Evolutionary conservation across 2,797 vertebrate species (phyloP), one percentile per base, ranked within the genome.

Genomic region (Tragelaphus oryx): DNA sequence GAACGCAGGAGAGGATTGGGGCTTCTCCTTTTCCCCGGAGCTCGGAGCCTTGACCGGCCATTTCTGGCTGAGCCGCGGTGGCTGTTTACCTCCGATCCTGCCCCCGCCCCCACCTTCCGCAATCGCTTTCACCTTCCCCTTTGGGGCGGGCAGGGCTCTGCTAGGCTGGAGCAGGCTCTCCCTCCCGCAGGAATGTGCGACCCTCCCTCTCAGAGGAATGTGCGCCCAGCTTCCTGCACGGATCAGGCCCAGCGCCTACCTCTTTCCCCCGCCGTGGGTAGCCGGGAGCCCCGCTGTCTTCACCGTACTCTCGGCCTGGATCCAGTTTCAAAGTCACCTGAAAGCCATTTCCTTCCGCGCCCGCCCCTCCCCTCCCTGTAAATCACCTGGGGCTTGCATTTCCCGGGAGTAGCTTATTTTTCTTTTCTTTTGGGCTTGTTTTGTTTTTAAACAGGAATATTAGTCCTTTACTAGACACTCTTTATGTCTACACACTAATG

Each of bases 291-390:
- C 8, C 4, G 50, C 14, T 1, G 76, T 37, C 76, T 78, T 75
- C 65, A 54, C 96, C 60, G 9, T 30, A 81, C 82, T 59, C 78
- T 96, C 78, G 0, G 7, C 65, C 30, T 2, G 80, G 88, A 97
- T 97, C 96, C 76, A 12, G 94, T 97, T 97, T 96, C 96, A 97
- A 97, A 97, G 96, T 96, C 97, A 97, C 96, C 97, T 97, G 94
- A 96, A 97, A 97, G 95, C 97, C 96, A 93, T 94, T 97, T 97
- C 96, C 97, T 97, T 87, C 68, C 60, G 10, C 26, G 14, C 62
- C 24, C 9, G 84, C 37, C 65, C 62, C 41, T 20, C 74, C 57
- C 60, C 92, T 85, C 90, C 50, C 55, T 0, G 91, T 65, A 95
- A 94, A 87, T 89, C 96, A 90, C 95, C 87, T 93, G 83, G 68